These are phyloP conservation scores for Hybos culiciformis DNA, from an alignment of 2,888 invertebrate species.

Conservation along the genomic window DNA sequence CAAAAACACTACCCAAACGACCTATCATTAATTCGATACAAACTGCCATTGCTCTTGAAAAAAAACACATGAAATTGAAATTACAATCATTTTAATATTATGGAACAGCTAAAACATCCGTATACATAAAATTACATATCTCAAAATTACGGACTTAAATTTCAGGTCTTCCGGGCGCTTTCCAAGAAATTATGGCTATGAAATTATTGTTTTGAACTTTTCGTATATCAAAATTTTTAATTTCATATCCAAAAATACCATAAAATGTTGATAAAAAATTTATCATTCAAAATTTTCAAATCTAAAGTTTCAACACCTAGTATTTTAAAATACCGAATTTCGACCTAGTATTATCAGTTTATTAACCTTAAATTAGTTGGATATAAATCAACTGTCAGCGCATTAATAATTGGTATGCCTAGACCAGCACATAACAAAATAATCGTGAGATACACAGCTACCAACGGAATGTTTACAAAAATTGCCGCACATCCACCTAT, in stretches of 20 bases:
- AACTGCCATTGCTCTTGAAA: conserved; percentile 38
- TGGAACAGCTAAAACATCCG: too few relatives aligned
- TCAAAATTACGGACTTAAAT: too few relatives aligned
- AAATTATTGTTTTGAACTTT: too few relatives aligned
- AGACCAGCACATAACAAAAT: conserved; percentile 22
- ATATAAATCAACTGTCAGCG: conserved; percentile 27
- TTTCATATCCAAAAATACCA: too few relatives aligned
- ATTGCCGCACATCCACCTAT: conserved; percentile 19
- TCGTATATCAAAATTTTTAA: too few relatives aligned
- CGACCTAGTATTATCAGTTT: conserved; percentile 7
- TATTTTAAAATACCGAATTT: too few relatives aligned
- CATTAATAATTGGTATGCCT: conserved; percentile 26
- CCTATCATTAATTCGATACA: conserved; percentile 41
- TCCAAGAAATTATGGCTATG: too few relatives aligned
- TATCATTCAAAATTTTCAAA: too few relatives aligned
- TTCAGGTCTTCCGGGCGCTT: too few relatives aligned
- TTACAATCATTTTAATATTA: not conserved
- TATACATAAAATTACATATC: too few relatives aligned
- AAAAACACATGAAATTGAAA: not conserved
- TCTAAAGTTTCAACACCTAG: too few relatives aligned
- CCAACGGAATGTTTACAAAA: conserved; percentile 19
- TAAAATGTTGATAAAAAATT: too few relatives aligned
- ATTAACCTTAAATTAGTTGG: conserved; percentile 31
- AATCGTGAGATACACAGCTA: conserved; percentile 23
- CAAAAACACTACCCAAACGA: conserved; percentile 37